A percentile compares a stretch with the other conserved stretches of the same genome.
Conservation (phyloP, 2,797 vertebrate species). For the Pitangus sulphuratus region DNA sequence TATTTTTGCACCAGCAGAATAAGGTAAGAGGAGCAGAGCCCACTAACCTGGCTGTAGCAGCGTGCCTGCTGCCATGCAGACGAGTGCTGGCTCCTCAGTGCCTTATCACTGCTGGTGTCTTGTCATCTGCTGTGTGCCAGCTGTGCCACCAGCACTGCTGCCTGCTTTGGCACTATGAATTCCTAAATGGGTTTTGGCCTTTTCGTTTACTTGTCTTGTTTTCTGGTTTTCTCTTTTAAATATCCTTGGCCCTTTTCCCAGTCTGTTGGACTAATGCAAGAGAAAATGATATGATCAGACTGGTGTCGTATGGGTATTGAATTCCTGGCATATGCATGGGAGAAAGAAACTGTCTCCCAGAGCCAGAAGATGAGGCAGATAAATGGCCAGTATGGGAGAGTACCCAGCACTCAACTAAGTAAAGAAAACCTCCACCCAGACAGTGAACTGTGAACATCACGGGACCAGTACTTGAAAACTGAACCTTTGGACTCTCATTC, state of each 20-base stretch:
- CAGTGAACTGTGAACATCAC: not conserved
- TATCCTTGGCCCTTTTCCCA: conserved; percentile 57
- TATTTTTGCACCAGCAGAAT: not conserved
- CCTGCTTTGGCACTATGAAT: conserved; percentile 4
- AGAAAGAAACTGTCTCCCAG: conserved; percentile 7
- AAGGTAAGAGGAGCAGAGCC: not conserved
- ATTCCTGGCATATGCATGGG: conserved; percentile 36
- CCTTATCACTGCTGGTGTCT: not conserved
- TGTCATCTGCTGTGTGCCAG: not conserved
- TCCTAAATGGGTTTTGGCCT: conserved; percentile 3
- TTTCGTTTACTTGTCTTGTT: not conserved
- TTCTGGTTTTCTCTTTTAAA: conserved; percentile 39
- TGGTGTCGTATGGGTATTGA: conserved; percentile 41
- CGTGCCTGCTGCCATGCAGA: not conserved
- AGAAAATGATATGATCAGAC: conserved; percentile 46
- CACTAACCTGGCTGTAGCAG: not conserved
- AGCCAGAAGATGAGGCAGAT: conserved; percentile 51
- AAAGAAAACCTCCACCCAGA: not conserved
- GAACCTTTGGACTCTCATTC: not conserved
- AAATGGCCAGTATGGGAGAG: conserved; percentile 25
- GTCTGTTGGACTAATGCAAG: conserved; percentile 33
- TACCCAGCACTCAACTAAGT: not conserved
- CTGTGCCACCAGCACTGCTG: conserved; percentile 14
- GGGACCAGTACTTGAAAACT: not conserved
- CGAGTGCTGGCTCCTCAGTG: not conserved